Evolutionary conservation across 2,797 vertebrate species (phyloP).

Genomic region (Loris lydekkerianus): DNA sequence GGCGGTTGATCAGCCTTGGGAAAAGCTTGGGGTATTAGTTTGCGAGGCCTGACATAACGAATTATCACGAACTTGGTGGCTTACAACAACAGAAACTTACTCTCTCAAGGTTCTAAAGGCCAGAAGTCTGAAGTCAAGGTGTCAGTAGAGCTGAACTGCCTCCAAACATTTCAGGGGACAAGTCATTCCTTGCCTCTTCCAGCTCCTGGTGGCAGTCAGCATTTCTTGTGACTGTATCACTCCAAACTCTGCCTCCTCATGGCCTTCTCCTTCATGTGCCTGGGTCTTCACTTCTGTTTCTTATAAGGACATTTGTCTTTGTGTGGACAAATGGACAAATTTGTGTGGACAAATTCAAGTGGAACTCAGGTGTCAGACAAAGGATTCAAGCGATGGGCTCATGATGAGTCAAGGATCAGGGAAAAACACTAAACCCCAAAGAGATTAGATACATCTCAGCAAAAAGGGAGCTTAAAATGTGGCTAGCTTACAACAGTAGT

Average conservation of each 20-base stretch:
- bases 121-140: background rate
- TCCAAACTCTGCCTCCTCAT: background rate
- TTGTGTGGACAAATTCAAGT: background rate
- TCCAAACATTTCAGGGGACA: background rate
- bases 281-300: background rate
- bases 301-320: background rate
- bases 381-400: background rate
- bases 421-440: background rate
- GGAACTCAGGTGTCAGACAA: background rate
- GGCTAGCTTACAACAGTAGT: background rate
- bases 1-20: background rate
- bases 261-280: background rate
- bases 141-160: background rate
- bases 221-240: background rate
- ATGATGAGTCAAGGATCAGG: background rate
- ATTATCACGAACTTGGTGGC: background rate
- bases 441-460: background rate
- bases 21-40: background rate
- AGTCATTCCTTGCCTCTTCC: background rate
- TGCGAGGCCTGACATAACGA: background rate
- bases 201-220: background rate
- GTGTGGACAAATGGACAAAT: no score
- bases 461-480: background rate
- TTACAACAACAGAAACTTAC: background rate
- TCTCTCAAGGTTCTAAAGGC: background rate